phyloP scores from a whole-genome alignment of 2,888 invertebrate species.

The Latrodectus elegans region DNA sequence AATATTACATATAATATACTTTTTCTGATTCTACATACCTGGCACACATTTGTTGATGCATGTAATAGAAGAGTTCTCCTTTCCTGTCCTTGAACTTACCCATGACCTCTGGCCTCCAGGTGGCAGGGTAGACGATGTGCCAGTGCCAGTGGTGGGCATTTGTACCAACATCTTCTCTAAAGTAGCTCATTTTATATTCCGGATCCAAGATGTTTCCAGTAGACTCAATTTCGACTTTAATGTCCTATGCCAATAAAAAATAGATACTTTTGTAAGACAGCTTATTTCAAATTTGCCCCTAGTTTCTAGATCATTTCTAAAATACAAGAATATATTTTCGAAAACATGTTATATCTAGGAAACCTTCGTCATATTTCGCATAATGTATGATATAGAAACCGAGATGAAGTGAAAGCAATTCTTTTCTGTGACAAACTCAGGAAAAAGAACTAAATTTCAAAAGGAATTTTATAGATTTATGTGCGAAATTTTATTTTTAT shows the following conservation, averaged over 20 bases:
- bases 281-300: no score
- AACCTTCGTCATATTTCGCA: no score
- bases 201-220: slow-evolving; percentile 84
- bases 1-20: no score
- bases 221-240: slow-evolving; percentile 77
- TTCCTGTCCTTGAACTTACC: slow-evolving; percentile 82
- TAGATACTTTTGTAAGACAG: no score
- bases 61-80: slow-evolving; percentile 87
- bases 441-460: no score
- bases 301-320: no score
- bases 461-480: no score
- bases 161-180: slow-evolving; percentile 88
- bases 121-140: slow-evolving; percentile 90
- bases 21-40: slow-evolving; percentile 75
- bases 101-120: slow-evolving; percentile 78
- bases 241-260: slow-evolving; percentile 42
- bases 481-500: no score
- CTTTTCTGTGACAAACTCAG: no score
- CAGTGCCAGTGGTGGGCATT: slow-evolving; percentile 94
- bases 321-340: no score
- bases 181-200: slow-evolving; percentile 88
- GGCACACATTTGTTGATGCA: slow-evolving; percentile 84
- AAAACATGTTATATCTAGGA: no score
- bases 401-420: no score
- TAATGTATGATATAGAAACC: background rate